A percentile compares a stretch with the other conserved stretches of the same genome.
phyloP scores from a whole-genome alignment of 2,888 invertebrate species.

The Schizaphis graminum region DNA sequence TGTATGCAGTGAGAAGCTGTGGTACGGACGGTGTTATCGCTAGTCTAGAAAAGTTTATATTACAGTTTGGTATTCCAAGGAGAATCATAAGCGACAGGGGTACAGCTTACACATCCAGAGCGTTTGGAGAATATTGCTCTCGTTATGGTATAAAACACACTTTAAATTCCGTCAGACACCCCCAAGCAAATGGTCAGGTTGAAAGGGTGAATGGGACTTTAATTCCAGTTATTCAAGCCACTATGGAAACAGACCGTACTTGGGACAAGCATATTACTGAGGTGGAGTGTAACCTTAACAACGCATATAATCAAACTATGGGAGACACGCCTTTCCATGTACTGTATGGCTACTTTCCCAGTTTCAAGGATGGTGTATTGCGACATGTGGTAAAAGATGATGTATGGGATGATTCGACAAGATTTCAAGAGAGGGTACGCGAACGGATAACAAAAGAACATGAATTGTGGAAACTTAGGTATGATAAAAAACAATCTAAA shows the following conservation, averaged over 20 bases:
- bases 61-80: slow-evolving; percentile 18
- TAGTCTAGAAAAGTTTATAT: slow-evolving; percentile 20
- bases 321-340: background rate
- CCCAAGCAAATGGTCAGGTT: slow-evolving; percentile 35
- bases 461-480: background rate
- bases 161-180: slow-evolving; percentile 15
- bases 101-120: background rate
- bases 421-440: background rate
- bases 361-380: background rate
- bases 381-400: background rate
- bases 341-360: background rate
- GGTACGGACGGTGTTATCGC: background rate
- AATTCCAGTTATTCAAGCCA: background rate
- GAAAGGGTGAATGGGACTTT: slow-evolving; percentile 34
- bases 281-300: background rate
- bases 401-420: background rate
- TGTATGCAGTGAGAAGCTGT: slow-evolving; percentile 7
- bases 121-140: slow-evolving; percentile 27
- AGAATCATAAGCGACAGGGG: slow-evolving; percentile 34
- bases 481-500: background rate
- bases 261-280: background rate
- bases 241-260: background rate
- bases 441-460: background rate
- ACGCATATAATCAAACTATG: background rate
- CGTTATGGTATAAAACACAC: background rate